Evolutionary conservation across 2,113 vertebrate species (phyloP).

Genomic region (Spilogale gracilis): DNA sequence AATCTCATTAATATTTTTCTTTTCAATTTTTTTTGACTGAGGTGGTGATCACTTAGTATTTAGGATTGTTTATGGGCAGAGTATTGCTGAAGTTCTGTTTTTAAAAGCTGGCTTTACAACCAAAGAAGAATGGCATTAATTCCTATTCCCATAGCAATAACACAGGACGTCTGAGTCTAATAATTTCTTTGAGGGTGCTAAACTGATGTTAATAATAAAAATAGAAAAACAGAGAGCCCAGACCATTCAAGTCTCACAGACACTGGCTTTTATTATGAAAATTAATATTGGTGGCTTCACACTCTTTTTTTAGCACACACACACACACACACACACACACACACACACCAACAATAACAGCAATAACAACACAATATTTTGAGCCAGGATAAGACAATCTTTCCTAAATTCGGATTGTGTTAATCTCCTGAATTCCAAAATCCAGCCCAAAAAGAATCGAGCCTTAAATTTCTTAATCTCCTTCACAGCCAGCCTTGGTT

Average conservation of each 20-base stretch:
- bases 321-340: no score
- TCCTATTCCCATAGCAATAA: not conserved
- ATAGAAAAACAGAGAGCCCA: not conserved
- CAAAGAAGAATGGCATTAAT: not conserved
- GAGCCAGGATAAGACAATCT: not conserved
- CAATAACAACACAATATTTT: not conserved
- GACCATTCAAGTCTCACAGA: not conserved
- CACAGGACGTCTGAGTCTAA: not conserved
- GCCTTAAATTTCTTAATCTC: not conserved
- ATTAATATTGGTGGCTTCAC: slow-evolving; percentile 19
- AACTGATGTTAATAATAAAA: slow-evolving; percentile 53
- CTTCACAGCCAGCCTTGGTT: not conserved
- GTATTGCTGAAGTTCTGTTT: not conserved
- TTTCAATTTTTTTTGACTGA: not conserved
- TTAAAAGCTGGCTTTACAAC: slow-evolving; percentile 56
- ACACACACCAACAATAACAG: not conserved
- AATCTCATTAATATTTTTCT: not conserved
- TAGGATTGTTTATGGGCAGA: not conserved
- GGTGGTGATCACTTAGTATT: not conserved
- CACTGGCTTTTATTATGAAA: slow-evolving; percentile 26
- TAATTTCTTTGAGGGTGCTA: not conserved
- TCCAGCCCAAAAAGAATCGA: not conserved
- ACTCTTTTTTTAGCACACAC: not conserved
- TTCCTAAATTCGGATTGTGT: not conserved
- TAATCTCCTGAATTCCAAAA: not conserved